These are phyloP conservation scores for Muscicapa comitata DNA, from an alignment of 2,797 vertebrate species.

Conservation along the genomic window DNA sequence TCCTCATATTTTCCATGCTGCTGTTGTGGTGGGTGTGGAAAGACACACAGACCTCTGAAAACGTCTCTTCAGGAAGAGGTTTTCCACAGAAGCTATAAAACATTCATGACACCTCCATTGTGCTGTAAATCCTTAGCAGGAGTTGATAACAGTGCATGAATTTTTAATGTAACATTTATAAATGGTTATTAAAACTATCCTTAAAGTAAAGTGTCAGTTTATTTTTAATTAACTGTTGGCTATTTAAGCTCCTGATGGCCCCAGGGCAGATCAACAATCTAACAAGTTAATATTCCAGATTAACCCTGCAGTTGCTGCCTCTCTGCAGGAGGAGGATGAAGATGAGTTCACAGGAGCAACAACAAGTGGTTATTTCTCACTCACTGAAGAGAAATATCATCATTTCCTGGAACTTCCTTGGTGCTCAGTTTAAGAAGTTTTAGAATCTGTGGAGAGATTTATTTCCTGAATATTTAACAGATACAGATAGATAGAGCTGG, in stretches of 20 bases:
- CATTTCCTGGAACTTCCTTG: background rate
- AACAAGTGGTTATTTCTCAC: background rate
- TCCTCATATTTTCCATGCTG: constrained; percentile 2
- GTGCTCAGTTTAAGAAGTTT: background rate
- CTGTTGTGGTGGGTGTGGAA: constrained; percentile 46
- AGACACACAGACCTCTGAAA: constrained; percentile 71
- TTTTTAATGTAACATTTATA: constrained; percentile 87
- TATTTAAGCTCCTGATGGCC: constrained; percentile 75
- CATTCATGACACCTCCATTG: constrained; percentile 83
- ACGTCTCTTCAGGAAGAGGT: constrained; percentile 66
- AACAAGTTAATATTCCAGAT: constrained; percentile 67
- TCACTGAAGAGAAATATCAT: background rate
- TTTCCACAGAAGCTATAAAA: constrained; percentile 78
- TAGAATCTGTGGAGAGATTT: background rate
- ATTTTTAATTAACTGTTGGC: constrained; percentile 84
- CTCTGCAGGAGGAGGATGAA: background rate
- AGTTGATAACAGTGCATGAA: constrained; percentile 83
- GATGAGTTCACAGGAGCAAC: background rate
- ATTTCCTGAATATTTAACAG: background rate
- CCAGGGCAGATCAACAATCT: constrained; percentile 67
- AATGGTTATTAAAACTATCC: constrained; percentile 86
- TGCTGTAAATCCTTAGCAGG: constrained; percentile 81
- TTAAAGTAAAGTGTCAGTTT: constrained; percentile 85
- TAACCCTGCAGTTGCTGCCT: constrained; percentile 59
- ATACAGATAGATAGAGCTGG: background rate